Conservation (phyloP, 1,140 invertebrate genomes). For the Heliothis subflexa region DNA sequence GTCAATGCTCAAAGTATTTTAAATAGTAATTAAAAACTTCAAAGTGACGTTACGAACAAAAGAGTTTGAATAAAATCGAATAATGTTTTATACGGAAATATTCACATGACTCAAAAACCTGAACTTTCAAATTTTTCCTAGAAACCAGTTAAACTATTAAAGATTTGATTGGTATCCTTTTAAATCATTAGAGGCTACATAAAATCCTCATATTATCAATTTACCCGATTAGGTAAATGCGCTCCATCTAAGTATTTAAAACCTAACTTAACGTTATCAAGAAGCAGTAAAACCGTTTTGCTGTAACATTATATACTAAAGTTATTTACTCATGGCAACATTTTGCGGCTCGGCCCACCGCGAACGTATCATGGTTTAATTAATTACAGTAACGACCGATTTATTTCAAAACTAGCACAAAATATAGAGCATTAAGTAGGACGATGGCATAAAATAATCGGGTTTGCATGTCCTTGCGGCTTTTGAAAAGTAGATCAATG, state of each 20-base stretch:
- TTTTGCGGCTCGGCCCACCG: conserved; percentile 32
- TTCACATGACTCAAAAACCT: too few species aligned
- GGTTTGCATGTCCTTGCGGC: conserved; percentile 34
- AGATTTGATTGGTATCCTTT: too few species aligned
- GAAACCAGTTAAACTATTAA: too few species aligned
- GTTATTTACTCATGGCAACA: conserved; percentile 34
- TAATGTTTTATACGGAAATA: too few species aligned
- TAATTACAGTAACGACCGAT: conserved; percentile 32
- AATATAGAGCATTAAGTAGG: conserved; percentile 23
- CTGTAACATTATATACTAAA: conserved; percentile 24
- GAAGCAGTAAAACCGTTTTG: conserved; percentile 30
- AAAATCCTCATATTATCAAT: background rate
- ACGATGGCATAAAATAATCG: conserved; percentile 33
- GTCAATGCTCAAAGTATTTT: background rate
- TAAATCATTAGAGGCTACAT: background rate
- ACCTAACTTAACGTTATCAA: conserved; percentile 8
- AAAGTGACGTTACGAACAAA: too few species aligned
- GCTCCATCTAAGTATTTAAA: conserved; percentile 18
- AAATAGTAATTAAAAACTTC: too few species aligned
- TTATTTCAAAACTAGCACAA: conserved; percentile 29
- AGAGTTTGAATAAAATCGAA: too few species aligned
- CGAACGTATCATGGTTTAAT: conserved; percentile 33
- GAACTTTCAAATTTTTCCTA: too few species aligned
- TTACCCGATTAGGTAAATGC: conserved; percentile 14
- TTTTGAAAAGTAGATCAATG: conserved; percentile 36